These are phyloP conservation scores for Trialeurodes vaporariorum DNA, from an alignment of 1,140 invertebrate genomes.

Conservation along the genomic window DNA sequence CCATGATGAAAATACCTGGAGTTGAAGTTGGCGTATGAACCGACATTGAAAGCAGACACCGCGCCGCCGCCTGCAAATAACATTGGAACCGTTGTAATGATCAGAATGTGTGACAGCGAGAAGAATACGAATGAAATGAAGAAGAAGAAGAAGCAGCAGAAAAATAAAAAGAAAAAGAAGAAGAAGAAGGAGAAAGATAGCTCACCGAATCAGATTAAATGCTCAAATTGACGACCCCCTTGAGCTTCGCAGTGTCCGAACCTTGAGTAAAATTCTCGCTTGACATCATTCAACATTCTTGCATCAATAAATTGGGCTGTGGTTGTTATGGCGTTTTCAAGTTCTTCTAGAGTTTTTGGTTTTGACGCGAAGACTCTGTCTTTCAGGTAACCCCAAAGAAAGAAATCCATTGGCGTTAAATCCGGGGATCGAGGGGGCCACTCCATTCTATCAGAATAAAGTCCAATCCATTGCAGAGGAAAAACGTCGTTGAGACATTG, in stretches of 20 bases:
- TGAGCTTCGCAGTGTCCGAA: not conserved
- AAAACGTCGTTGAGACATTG: constrained; percentile 11
- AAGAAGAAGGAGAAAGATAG: not conserved
- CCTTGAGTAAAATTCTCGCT: not conserved
- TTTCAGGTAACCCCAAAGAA: constrained; percentile 17
- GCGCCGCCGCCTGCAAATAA: too few relatives aligned
- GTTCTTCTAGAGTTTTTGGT: not conserved
- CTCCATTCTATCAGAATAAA: constrained; percentile 22
- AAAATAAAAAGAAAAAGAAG: too few relatives aligned
- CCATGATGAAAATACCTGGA: too few relatives aligned
- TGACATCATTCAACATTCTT: not conserved
- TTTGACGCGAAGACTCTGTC: not conserved
- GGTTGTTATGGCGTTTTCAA: not conserved
- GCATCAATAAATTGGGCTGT: too few relatives aligned
- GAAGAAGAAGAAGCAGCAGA: too few relatives aligned
- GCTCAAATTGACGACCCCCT: not conserved
- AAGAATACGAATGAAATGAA: too few relatives aligned
- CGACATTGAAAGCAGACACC: too few relatives aligned
- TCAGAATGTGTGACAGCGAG: too few relatives aligned
- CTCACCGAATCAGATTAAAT: not conserved
- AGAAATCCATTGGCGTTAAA: constrained; percentile 28
- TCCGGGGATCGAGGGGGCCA: constrained; percentile 30
- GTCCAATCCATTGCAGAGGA: constrained; percentile 26
- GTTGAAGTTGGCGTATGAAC: too few relatives aligned
- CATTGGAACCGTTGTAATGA: too few relatives aligned